Conservation (phyloP, 2,888 invertebrate species). For the Eugnorisma glareosa region DNA sequence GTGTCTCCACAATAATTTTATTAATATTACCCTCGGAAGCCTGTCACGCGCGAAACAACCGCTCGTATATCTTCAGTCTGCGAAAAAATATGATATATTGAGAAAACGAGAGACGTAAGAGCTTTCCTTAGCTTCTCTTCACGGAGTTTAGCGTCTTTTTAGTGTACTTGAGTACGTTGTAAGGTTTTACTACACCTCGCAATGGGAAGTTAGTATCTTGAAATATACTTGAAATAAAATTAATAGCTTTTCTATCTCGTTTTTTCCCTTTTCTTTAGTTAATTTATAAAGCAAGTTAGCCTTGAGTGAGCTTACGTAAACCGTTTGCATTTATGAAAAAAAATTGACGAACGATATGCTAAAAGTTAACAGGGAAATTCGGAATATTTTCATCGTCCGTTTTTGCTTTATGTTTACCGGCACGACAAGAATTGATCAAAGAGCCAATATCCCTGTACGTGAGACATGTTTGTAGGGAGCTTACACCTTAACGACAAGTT, state of each 20-base stretch:
- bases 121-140: constrained; percentile 83
- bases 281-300: constrained; percentile 39
- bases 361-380: constrained; percentile 27
- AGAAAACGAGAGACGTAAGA: constrained; percentile 87
- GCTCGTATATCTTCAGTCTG: constrained; percentile 87
- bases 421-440: constrained; percentile 60
- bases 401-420: constrained; percentile 48
- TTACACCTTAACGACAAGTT: constrained; percentile 17
- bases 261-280: constrained; percentile 33
- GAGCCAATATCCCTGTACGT: constrained; percentile 36
- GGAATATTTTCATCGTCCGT: constrained; percentile 34
- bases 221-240: constrained; percentile 69
- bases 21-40: constrained; percentile 89
- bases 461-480: constrained; percentile 18
- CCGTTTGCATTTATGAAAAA: constrained; percentile 32
- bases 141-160: constrained; percentile 85
- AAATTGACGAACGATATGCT: constrained; percentile 8
- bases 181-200: constrained; percentile 69
- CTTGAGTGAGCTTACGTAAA: constrained; percentile 21
- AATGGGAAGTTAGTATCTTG: constrained; percentile 69
- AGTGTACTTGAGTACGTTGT: constrained; percentile 77
- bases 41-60: constrained; percentile 88
- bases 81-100: constrained; percentile 90
- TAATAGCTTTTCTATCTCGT: constrained; percentile 61
- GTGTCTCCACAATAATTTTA: constrained; percentile 90